phyloP scores from a whole-genome alignment of 2,797 vertebrate species.

The Oryzias dopingdopingensis region DNA sequence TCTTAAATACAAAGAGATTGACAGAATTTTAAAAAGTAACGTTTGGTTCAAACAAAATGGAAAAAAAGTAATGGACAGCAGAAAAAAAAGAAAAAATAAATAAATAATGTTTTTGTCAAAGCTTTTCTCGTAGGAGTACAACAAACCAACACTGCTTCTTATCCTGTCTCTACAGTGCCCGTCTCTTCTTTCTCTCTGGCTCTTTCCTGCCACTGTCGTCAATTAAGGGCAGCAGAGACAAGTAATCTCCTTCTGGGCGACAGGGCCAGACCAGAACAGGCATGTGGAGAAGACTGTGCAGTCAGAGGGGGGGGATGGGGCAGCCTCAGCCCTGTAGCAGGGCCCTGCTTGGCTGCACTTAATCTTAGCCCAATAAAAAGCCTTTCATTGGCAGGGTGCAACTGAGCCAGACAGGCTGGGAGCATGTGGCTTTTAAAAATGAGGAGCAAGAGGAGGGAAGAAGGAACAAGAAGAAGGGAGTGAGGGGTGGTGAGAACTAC shows the following conservation, averaged over 20 bases:
- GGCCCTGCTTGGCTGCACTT: constrained; percentile 84
- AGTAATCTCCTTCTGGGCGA: constrained; percentile 81
- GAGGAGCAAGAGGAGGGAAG: constrained; percentile 51
- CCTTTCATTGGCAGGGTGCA: constrained; percentile 81
- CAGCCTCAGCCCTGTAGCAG: constrained; percentile 61
- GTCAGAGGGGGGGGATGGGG: constrained; percentile 23
- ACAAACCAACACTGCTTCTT: constrained; percentile 70
- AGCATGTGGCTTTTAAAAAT: constrained; percentile 78
- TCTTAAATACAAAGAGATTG: too few species aligned
- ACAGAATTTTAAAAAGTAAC: not conserved
- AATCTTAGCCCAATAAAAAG: constrained; percentile 85
- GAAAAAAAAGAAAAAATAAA: constrained; percentile 36
- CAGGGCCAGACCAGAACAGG: constrained; percentile 72
- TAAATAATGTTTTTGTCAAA: constrained; percentile 57
- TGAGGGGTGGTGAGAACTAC: constrained; percentile 6
- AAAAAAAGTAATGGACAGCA: constrained; percentile 62
- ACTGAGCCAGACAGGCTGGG: constrained; percentile 78
- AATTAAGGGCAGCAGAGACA: constrained; percentile 83
- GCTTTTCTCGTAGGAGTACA: constrained; percentile 69
- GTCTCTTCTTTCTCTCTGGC: constrained; percentile 54
- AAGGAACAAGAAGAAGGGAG: constrained; percentile 24
- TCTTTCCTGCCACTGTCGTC: constrained; percentile 80
- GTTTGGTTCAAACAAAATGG: constrained; percentile 54
- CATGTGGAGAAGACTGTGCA: constrained; percentile 69
- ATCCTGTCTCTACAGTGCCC: constrained; percentile 5